A percentile compares a stretch with the other conserved stretches of the same genome.
Evolutionary conservation across 2,797 vertebrate genomes (phyloP).

Genomic region (Orestias chungarensis): DNA sequence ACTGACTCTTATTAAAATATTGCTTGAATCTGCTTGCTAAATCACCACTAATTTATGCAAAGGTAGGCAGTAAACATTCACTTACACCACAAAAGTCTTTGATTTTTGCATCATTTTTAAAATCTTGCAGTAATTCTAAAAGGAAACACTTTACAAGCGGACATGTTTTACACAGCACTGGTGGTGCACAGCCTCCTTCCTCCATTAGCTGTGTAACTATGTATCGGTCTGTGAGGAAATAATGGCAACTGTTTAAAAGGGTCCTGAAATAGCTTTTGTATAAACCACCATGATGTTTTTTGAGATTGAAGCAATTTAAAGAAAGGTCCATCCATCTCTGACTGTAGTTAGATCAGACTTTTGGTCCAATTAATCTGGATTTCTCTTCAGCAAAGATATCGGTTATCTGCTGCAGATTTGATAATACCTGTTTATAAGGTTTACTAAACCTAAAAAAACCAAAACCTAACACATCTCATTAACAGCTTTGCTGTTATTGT

Average conservation of each 20-base stretch:
- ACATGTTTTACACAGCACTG: not conserved
- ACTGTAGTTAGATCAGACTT: not conserved
- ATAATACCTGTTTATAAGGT: not conserved
- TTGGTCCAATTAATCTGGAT: not conserved
- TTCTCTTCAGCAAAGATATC: not conserved
- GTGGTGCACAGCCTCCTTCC: not conserved
- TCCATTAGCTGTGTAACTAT: not conserved
- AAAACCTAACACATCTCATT: conserved; percentile 2
- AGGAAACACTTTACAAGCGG: not conserved
- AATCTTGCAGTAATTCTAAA: not conserved
- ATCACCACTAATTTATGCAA: not conserved
- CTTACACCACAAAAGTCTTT: not conserved
- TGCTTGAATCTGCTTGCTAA: not conserved
- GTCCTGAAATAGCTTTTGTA: conserved; percentile 2
- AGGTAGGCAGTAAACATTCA: not conserved
- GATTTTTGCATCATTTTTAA: not conserved
- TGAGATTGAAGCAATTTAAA: not conserved
- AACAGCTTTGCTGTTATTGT: conserved; percentile 27
- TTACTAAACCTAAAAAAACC: not conserved
- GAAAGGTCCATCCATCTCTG: not conserved
- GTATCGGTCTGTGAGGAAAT: not conserved
- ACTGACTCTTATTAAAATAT: not conserved
- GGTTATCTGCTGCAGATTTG: not conserved
- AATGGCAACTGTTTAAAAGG: not conserved
- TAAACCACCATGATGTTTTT: not conserved